Base-by-base conservation (phyloP, 2,888 invertebrate genomes). In the Diadromus collaris region DNA sequence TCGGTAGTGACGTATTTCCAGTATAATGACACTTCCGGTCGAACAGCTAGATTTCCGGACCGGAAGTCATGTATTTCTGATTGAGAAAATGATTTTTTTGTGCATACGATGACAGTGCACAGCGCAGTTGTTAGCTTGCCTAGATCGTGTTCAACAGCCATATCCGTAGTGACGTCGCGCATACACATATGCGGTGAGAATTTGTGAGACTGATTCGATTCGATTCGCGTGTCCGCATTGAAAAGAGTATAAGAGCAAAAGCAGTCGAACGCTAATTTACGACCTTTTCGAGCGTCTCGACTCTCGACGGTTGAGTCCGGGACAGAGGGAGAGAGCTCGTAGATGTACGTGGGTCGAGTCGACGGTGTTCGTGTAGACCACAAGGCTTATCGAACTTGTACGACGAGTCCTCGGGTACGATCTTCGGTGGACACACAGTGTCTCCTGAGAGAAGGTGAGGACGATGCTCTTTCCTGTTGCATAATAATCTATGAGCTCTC, bases 401-500 rank as follows among this genome's bases (percentile, higher is more conserved):
- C 70, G 48, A 68, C 75, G 71, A 61, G 65, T 67, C 70, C 65
- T 54, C 51, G 54, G 61, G 38, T 32, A 41, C 68, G 56, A 56
- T 63, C 71, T 48, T 64, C 54, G 38, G 34, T 46, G 67, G 68
- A 69, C 71, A 72, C 75, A 72, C 27, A 63, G 64, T 70, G 75
- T 61, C 63, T 32, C 71, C 61, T 38, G 38, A 54, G 56, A 75
- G 46, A 56, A 70, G 46, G 44, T 70, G 70, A 70, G 69, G 51
- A 79, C 75, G 51, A 79, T 76, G 71, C 75, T 48, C 68, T 68
- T 71, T 68, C 44, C 63, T 67, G 72, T 79, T 76, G 79, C 75
- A 79, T 76, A 79, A 79, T 79, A 79, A 79, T 76, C 76, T 68
- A 79, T 79, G 68, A 54, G 69, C 56, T 48, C 79, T 63, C 56